A percentile compares a stretch with the other conserved stretches of the same genome.
Evolutionary conservation across 2,888 invertebrate species (phyloP).

Genomic region (Argyresthia goedartella): DNA sequence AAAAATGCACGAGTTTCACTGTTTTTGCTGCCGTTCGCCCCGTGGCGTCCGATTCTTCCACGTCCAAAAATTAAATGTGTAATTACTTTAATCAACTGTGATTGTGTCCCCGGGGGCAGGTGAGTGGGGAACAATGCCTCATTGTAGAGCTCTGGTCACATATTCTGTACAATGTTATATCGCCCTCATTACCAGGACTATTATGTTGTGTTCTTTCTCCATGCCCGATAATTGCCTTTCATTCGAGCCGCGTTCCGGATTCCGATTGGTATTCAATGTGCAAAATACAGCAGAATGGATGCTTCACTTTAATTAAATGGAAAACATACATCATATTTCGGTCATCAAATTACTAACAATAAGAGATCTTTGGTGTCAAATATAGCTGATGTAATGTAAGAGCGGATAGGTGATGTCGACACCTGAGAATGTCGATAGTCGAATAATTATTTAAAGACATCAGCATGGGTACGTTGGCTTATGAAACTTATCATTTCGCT

Average conservation of each 20-base stretch:
- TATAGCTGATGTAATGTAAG: no score
- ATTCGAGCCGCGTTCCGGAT: neutral
- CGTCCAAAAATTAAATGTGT: constrained; percentile 25
- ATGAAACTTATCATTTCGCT: no score
- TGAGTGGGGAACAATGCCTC: constrained; percentile 40
- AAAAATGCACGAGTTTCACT: neutral
- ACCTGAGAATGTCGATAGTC: no score
- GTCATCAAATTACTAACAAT: neutral
- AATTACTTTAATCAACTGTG: constrained; percentile 45
- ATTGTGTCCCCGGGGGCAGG: constrained; percentile 34
- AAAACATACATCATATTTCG: no score
- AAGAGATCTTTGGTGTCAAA: neutral
- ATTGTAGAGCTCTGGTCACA: constrained; percentile 29
- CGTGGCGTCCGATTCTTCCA: constrained; percentile 10
- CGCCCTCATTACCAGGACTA: neutral
- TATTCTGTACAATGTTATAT: neutral
- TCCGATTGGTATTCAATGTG: neutral
- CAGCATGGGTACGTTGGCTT: no score
- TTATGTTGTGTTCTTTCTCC: neutral
- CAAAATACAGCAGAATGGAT: neutral
- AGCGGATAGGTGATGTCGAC: no score
- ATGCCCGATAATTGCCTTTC: neutral
- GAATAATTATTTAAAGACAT: no score
- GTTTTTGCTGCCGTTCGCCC: constrained; percentile 8
- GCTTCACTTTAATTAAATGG: no score